Conservation (phyloP, 2,113 vertebrate species). For the Coptodon rendalli region DNA sequence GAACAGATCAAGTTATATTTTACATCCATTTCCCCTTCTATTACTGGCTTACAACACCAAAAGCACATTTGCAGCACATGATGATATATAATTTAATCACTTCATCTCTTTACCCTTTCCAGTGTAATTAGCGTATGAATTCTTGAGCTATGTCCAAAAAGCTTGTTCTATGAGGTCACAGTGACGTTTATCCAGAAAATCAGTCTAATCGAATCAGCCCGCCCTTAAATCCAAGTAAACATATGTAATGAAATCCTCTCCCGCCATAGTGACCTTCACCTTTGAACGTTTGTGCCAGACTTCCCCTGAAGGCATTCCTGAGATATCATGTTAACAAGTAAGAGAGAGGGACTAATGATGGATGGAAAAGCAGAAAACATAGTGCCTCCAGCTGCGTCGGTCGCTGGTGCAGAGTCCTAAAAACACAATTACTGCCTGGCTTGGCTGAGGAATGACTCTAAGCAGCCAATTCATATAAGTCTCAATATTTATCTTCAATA, state of each 20-base stretch:
- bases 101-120: neutral
- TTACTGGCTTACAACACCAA: neutral
- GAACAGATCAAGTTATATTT: neutral
- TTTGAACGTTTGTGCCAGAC: neutral
- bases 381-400: neutral
- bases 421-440: neutral
- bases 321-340: neutral
- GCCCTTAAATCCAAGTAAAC: neutral
- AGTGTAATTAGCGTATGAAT: neutral
- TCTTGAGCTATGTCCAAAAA: neutral
- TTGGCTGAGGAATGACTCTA: neutral
- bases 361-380: neutral
- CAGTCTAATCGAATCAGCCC: neutral
- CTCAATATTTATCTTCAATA: constrained; percentile 3
- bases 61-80: neutral
- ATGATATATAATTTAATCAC: neutral
- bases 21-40: neutral
- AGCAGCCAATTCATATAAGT: neutral
- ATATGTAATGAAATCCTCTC: neutral
- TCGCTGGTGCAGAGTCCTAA: neutral
- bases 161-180: neutral
- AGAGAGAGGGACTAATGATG: neutral
- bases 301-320: neutral
- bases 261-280: neutral
- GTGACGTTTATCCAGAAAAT: neutral